These are phyloP conservation scores for Patella pellucida DNA, from an alignment of 2,888 invertebrate genomes.

Conservation along the genomic window DNA sequence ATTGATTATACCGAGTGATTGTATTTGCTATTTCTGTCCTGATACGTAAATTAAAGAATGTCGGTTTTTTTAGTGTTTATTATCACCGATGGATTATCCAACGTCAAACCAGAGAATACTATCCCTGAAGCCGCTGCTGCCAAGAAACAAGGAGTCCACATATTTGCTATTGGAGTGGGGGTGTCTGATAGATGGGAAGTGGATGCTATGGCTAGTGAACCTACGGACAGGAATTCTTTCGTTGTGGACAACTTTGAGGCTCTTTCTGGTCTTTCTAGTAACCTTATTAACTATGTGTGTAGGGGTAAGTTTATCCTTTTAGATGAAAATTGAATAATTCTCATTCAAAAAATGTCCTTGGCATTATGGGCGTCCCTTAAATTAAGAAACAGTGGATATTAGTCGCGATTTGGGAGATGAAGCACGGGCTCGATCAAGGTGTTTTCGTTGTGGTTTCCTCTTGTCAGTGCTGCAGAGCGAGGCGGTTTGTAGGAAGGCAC, in stretches of 20 bases:
- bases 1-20: too few relatives aligned
- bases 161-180: slow-evolving; percentile 62
- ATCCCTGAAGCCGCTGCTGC: slow-evolving; percentile 52
- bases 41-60: too few relatives aligned
- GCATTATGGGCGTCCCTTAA: too few relatives aligned
- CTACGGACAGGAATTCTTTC: slow-evolving; percentile 51
- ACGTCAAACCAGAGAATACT: slow-evolving; percentile 57
- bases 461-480: too few relatives aligned
- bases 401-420: too few relatives aligned
- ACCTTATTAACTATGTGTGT: slow-evolving; percentile 48
- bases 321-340: too few relatives aligned
- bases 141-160: slow-evolving; percentile 54
- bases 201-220: slow-evolving; percentile 52
- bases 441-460: too few relatives aligned
- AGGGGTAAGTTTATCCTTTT: slow-evolving; percentile 41
- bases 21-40: background rate
- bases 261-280: slow-evolving; percentile 50
- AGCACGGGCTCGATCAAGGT: too few relatives aligned
- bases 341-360: too few relatives aligned
- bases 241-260: slow-evolving; percentile 48
- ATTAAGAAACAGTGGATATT: too few relatives aligned
- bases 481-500: too few relatives aligned
- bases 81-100: slow-evolving; percentile 66
- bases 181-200: slow-evolving; percentile 50
- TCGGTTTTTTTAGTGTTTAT: slow-evolving; percentile 56